Evolutionary conservation across 2,113 vertebrate species (phyloP).

Genomic region (Donacobius atricapilla): DNA sequence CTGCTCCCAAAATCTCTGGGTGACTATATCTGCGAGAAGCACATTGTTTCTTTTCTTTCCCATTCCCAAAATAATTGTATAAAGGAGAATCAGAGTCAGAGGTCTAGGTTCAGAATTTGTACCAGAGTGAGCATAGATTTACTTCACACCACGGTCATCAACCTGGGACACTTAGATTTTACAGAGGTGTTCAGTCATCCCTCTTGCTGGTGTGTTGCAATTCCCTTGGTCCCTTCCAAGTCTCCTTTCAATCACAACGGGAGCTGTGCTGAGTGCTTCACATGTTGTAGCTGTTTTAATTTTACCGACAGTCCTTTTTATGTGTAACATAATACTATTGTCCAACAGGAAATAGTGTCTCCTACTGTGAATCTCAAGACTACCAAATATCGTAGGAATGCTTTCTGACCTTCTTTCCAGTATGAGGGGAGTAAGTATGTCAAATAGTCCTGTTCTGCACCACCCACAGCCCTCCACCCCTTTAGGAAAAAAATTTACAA

Average conservation of each 20-base stretch:
- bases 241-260: neutral
- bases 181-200: neutral
- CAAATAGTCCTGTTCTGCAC: neutral
- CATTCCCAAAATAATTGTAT: neutral
- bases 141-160: neutral
- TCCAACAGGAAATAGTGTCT: neutral
- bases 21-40: neutral
- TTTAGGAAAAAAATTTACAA: neutral
- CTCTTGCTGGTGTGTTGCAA: neutral
- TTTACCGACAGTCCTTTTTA: neutral
- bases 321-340: neutral
- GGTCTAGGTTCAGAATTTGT: neutral
- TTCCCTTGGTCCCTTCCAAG: neutral
- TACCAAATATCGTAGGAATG: neutral
- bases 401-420: neutral
- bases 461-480: neutral
- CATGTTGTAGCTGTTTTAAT: neutral
- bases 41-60: neutral
- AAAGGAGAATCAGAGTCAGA: neutral
- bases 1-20: neutral
- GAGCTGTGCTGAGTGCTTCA: neutral
- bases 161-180: neutral
- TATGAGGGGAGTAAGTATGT: neutral
- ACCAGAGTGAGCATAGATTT: neutral
- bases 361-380: neutral